Percentiles rank a stretch among this genome's conserved stretches.
These are phyloP conservation scores for Manduca sexta DNA, from an alignment of 1,140 invertebrate species.

Conservation along the genomic window DNA sequence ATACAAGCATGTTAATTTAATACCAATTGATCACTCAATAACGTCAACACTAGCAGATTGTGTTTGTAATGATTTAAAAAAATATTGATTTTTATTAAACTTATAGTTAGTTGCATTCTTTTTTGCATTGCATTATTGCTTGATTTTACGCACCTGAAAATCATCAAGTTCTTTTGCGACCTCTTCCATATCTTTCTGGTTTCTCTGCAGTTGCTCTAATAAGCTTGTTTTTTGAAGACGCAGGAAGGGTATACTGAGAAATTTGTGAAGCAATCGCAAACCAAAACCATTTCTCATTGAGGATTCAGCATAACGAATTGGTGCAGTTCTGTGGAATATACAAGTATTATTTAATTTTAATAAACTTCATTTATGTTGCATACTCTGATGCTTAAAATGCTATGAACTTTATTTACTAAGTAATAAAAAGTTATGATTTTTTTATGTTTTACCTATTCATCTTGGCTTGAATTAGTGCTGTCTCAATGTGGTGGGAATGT, in stretches of 20 bases:
- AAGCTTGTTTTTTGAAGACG: conserved; percentile 92
- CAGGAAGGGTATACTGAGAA: conserved; percentile 96
- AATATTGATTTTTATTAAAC: neutral
- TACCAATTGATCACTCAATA: no score
- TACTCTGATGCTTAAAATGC: no score
- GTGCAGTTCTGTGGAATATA: conserved; percentile 66
- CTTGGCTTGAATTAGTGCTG: conserved; percentile 55
- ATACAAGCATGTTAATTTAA: no score
- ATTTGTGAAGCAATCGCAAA: conserved; percentile 94
- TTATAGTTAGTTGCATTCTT: neutral
- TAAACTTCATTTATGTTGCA: no score
- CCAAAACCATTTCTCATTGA: conserved; percentile 99
- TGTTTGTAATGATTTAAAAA: no score
- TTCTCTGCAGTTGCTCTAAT: conserved; percentile 90
- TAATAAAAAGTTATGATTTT: neutral
- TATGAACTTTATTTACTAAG: no score
- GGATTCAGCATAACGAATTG: conserved; percentile 91
- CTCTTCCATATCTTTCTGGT: conserved; percentile 86
- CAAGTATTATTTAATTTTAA: no score
- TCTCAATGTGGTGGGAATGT: conserved; percentile 74
- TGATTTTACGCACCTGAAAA: conserved; percentile 65
- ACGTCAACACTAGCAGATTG: no score
- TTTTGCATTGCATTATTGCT: neutral
- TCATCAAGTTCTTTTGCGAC: conserved; percentile 89
- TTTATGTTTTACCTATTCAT: conserved; percentile 40